Evolutionary conservation across 1,140 invertebrate species (phyloP).

Genomic region (Drosophila lini): DNA sequence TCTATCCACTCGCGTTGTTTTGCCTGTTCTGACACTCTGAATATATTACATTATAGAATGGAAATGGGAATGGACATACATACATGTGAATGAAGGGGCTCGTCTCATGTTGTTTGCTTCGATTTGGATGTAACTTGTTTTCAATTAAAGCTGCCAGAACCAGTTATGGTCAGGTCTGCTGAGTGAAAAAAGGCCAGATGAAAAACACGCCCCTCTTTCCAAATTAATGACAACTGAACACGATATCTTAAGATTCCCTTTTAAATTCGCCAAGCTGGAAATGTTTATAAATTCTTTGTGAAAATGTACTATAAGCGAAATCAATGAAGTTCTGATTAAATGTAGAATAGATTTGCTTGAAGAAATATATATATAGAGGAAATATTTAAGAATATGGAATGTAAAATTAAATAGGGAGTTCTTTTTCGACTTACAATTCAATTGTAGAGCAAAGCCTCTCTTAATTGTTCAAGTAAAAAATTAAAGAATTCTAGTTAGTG

Average conservation of each 20-base stretch:
- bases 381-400: neutral
- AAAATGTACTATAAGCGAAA: too few relatives aligned
- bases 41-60: constrained; percentile 32
- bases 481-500: neutral
- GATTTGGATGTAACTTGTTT: constrained; percentile 35
- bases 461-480: neutral
- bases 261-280: neutral
- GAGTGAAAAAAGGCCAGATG: neutral
- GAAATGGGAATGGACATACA: neutral
- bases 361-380: too few relatives aligned
- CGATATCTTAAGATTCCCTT: neutral
- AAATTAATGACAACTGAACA: neutral
- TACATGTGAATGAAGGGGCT: constrained; percentile 50
- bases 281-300: neutral
- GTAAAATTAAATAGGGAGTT: too few relatives aligned
- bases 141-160: constrained; percentile 25
- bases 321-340: too few relatives aligned
- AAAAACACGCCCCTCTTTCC: neutral
- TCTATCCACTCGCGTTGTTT: constrained; percentile 41
- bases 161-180: neutral
- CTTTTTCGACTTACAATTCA: too few relatives aligned
- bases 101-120: constrained; percentile 52
- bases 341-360: too few relatives aligned
- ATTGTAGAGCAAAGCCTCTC: too few relatives aligned
- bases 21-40: constrained; percentile 19